Conservation (phyloP, 2,888 invertebrate species). For the Noctua janthe region DNA sequence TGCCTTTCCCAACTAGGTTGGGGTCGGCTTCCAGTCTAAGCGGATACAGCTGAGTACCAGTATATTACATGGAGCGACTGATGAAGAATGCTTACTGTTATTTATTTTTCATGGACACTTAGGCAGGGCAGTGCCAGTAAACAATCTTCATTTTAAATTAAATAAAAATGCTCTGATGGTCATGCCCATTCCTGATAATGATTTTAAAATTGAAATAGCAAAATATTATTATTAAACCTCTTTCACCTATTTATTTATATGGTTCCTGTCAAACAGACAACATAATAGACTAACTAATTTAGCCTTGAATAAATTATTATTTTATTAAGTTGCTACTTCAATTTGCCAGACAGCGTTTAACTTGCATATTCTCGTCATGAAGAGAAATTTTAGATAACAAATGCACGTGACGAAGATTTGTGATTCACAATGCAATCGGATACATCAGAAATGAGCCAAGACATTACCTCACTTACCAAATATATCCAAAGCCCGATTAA, state of each 20-base stretch:
- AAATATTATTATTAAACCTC: slow-evolving; percentile 30
- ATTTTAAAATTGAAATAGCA: slow-evolving; percentile 62
- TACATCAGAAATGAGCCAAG: slow-evolving; percentile 74
- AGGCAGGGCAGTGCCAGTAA: slow-evolving; percentile 50
- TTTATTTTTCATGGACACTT: not conserved
- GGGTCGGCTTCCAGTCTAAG: not conserved
- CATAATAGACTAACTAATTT: slow-evolving; percentile 1
- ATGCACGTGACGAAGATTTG: slow-evolving; percentile 32
- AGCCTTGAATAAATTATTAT: not conserved
- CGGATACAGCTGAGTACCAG: not conserved
- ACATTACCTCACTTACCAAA: slow-evolving; percentile 67
- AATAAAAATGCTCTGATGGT: slow-evolving; percentile 62
- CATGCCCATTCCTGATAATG: slow-evolving; percentile 80
- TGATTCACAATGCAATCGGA: slow-evolving; percentile 31
- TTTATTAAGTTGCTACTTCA: slow-evolving; percentile 51
- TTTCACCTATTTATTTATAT: not conserved
- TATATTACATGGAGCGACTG: not conserved
- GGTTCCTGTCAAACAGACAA: not conserved
- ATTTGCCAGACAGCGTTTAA: slow-evolving; percentile 38
- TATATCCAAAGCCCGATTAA: slow-evolving; percentile 59
- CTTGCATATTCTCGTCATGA: slow-evolving; percentile 59
- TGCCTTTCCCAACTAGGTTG: not conserved
- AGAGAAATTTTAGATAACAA: slow-evolving; percentile 50
- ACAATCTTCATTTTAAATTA: slow-evolving; percentile 63
- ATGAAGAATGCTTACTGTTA: slow-evolving; percentile 18